A percentile compares a stretch with the other conserved stretches of the same genome.
Conservation (phyloP, 1,140 invertebrate genomes). For the Drosophila subpulchrella region DNA sequence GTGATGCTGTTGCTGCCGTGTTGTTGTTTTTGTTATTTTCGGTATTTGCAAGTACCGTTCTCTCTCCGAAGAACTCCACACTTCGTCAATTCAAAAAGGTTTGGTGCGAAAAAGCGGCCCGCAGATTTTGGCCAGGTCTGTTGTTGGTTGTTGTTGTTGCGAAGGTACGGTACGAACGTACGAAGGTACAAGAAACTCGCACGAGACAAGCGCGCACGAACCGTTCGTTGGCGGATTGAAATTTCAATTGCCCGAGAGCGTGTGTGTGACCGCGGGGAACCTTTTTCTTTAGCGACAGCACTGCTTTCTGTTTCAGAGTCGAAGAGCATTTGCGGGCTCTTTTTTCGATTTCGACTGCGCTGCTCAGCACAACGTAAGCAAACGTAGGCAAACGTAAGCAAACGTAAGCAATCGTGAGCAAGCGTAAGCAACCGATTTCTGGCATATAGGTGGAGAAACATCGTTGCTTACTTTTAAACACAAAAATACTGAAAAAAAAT, state of each 20-base stretch:
- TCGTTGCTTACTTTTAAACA: too few relatives aligned
- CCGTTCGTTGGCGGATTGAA: constrained; percentile 9
- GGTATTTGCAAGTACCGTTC: constrained; percentile 34
- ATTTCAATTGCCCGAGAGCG: neutral
- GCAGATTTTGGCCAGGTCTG: constrained; percentile 10
- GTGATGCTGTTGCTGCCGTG: constrained; percentile 29
- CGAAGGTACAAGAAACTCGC: constrained; percentile 24
- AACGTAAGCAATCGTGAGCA: too few relatives aligned
- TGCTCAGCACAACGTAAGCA: too few relatives aligned
- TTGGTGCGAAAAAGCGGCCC: constrained; percentile 1
- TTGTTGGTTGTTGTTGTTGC: constrained; percentile 13
- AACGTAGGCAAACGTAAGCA: too few relatives aligned
- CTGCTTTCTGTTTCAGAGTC: too few relatives aligned
- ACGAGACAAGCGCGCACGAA: constrained; percentile 12
- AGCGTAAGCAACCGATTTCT: too few relatives aligned
- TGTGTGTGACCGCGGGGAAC: too few relatives aligned
- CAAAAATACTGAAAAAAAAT: too few relatives aligned
- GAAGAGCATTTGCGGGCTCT: too few relatives aligned
- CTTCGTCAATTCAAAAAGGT: neutral
- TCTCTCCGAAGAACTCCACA: constrained; percentile 11
- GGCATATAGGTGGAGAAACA: too few relatives aligned
- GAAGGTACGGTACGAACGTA: neutral
- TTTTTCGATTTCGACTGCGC: too few relatives aligned
- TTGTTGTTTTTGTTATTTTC: constrained; percentile 32
- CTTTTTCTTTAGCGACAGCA: too few relatives aligned